These are phyloP conservation scores for Columba livia DNA, from an alignment of 2,113 vertebrate species.

Conservation along the genomic window DNA sequence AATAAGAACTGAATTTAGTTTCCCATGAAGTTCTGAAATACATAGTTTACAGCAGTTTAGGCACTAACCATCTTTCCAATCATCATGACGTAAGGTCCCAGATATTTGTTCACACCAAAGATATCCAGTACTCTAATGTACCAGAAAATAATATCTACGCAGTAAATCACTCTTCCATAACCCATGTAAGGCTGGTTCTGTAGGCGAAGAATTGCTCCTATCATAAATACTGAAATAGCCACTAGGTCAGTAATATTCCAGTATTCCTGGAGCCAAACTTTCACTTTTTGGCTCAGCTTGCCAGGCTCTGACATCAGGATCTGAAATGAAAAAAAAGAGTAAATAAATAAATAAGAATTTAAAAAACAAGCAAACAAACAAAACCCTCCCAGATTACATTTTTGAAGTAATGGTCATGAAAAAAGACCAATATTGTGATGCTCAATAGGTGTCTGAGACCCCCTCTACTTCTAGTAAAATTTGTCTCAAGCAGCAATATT, in stretches of 20 bases:
- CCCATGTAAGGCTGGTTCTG: constrained; percentile 96
- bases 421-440: neutral
- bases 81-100: constrained; percentile 99
- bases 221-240: constrained; percentile 90
- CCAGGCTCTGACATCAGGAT: constrained; percentile 99
- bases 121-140: constrained; percentile 98
- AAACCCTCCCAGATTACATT: neutral
- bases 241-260: constrained; percentile 97
- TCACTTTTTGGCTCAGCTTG: constrained; percentile 96
- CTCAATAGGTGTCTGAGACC: neutral
- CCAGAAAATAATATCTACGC: constrained; percentile 98
- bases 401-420: neutral
- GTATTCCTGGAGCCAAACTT: constrained; percentile 97
- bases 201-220: constrained; percentile 89
- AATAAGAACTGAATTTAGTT: neutral
- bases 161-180: constrained; percentile 96
- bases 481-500: neutral
- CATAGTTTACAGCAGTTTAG: neutral
- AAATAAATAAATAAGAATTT: neutral
- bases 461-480: neutral
- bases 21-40: neutral
- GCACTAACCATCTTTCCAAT: constrained; percentile 96
- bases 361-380: too few species aligned
- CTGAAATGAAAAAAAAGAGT: constrained; percentile 68
- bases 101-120: constrained; percentile 98